A percentile compares a stretch with the other conserved stretches of the same genome.
Conservation (phyloP, 30 jellyfish, hydroid and myxozoan genomes). For the Turritopsis dohrnii region DNA sequence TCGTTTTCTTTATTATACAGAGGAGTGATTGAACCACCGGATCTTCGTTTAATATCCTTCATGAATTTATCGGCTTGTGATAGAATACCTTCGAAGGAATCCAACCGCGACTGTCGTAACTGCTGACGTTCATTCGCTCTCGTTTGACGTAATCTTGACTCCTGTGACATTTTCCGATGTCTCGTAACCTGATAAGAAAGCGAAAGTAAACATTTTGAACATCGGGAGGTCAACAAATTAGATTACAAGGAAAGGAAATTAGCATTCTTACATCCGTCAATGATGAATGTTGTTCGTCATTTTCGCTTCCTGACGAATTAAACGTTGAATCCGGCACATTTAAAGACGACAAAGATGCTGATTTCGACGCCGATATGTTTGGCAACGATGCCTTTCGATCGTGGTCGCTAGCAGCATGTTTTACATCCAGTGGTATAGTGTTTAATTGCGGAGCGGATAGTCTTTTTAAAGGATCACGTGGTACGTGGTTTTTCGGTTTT, state of each 20-base stretch:
- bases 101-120: conserved; percentile 50
- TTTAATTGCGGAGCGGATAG: neutral
- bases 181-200: neutral
- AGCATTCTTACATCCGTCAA: neutral
- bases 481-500: neutral
- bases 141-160: conserved; percentile 32
- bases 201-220: neutral
- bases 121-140: conserved; percentile 64
- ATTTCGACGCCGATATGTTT: neutral
- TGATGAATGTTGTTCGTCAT: neutral
- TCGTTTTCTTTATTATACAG: neutral
- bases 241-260: neutral
- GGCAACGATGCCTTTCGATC: conserved; percentile 4
- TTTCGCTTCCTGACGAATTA: neutral
- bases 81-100: conserved; percentile 58
- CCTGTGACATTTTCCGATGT: conserved; percentile 1
- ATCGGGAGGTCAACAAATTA: neutral
- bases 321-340: conserved; percentile 9
- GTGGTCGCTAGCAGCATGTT: neutral
- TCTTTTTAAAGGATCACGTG: conserved; percentile 26
- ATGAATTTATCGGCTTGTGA: conserved; percentile 42
- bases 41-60: conserved; percentile 19
- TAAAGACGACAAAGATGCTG: conserved; percentile 11
- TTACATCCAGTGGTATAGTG: neutral
- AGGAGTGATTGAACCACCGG: neutral